Evolutionary conservation across 2,113 vertebrate species (phyloP).

Genomic region (Plecturocebus donacophilus): DNA sequence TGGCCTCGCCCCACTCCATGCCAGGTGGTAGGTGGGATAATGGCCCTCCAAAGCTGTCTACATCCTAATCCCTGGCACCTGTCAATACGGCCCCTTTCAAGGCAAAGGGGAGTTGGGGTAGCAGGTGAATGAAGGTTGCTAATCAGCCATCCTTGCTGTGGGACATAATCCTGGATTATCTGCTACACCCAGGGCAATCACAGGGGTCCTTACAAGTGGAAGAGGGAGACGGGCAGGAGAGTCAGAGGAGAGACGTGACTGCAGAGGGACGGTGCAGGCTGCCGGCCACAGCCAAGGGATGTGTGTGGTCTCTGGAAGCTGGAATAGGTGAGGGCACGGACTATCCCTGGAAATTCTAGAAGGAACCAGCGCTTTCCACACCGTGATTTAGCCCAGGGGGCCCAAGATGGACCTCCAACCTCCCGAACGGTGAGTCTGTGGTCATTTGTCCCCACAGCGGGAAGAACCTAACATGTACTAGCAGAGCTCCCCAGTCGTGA

Average conservation of each 20-base stretch:
- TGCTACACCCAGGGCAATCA: not conserved
- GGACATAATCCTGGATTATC: not conserved
- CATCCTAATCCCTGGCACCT: fast-evolving
- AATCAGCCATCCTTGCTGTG: not conserved
- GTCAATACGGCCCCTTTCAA: fast-evolving
- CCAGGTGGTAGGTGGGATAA: not conserved
- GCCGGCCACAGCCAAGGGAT: not conserved
- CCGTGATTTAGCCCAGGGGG: not conserved
- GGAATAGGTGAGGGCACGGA: too few relatives aligned
- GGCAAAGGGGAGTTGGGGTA: not conserved
- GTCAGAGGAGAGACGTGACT: not conserved
- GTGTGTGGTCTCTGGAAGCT: not conserved
- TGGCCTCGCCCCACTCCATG: not conserved
- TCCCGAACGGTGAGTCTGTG: not conserved
- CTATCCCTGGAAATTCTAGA: not conserved
- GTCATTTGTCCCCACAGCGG: fast-evolving
- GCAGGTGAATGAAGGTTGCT: not conserved
- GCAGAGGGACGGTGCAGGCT: not conserved
- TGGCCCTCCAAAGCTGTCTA: not conserved
- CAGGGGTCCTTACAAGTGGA: not conserved
- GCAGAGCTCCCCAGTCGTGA: not conserved
- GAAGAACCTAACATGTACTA: too few relatives aligned
- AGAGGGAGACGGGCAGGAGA: not conserved
- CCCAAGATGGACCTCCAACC: not conserved
- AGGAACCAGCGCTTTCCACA: not conserved